These are phyloP conservation scores for Monopterus albus DNA, from an alignment of 2,113 vertebrate genomes.

Conservation along the genomic window DNA sequence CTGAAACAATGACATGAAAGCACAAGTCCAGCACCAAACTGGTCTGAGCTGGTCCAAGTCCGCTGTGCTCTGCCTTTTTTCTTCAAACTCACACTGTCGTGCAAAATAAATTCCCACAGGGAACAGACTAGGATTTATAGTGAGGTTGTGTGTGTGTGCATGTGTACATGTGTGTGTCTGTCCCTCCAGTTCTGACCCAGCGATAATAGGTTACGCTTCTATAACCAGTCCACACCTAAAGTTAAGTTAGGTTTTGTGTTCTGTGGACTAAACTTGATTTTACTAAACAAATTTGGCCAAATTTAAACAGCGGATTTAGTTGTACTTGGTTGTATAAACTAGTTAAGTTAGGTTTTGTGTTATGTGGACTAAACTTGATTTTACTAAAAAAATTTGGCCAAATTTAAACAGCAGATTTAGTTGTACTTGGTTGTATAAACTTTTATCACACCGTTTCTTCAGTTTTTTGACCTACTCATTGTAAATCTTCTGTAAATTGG, in stretches of 20 bases:
- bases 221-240: too few relatives aligned
- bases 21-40: slow-evolving; percentile 32
- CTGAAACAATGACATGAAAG: slow-evolving; percentile 72
- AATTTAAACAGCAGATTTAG: too few relatives aligned
- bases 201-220: background rate
- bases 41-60: slow-evolving; percentile 61
- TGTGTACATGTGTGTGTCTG: background rate
- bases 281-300: background rate
- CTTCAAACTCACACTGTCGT: slow-evolving; percentile 34
- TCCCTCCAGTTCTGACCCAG: background rate
- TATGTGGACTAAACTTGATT: background rate
- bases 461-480: too few relatives aligned
- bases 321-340: too few relatives aligned
- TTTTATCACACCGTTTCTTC: too few relatives aligned
- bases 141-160: slow-evolving; percentile 1
- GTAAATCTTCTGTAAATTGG: background rate
- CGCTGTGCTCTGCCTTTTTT: slow-evolving; percentile 27
- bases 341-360: too few relatives aligned
- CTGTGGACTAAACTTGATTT: background rate
- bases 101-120: slow-evolving; percentile 66
- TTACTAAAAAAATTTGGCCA: background rate
- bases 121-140: slow-evolving; percentile 67
- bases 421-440: too few relatives aligned
- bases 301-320: too few relatives aligned
- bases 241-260: too few relatives aligned